Evolutionary conservation across 2,888 invertebrate genomes (phyloP).

Genomic region (Sipunculus nudus): DNA sequence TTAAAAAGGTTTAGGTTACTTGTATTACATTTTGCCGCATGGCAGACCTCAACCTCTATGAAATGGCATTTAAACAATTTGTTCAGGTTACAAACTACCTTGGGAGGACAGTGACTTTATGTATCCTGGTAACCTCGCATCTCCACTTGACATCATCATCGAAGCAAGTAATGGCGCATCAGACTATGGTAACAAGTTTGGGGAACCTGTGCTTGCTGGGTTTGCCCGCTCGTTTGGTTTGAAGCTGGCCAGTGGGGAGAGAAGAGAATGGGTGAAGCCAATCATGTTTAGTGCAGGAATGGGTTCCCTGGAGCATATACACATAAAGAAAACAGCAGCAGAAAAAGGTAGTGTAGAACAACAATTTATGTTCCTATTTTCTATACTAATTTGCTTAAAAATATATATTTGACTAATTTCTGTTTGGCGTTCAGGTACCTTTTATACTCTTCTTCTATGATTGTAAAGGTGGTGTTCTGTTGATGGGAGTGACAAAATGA

Average conservation of each 20-base stretch:
- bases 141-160: slow-evolving; percentile 87
- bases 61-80: no score
- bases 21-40: no score
- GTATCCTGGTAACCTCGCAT: slow-evolving; percentile 91
- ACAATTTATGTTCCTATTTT: not conserved
- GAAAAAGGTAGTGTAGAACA: slow-evolving; percentile 80
- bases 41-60: no score
- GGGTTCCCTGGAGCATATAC: slow-evolving; percentile 85
- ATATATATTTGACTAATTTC: no score
- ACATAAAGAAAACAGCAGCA: slow-evolving; percentile 82
- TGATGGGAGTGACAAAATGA: no score
- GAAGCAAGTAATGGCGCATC: slow-evolving; percentile 98
- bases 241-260: slow-evolving; percentile 71
- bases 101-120: slow-evolving; percentile 81
- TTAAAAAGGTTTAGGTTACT: no score
- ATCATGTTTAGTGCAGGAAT: slow-evolving; percentile 99
- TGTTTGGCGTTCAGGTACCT: no score
- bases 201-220: slow-evolving; percentile 91
- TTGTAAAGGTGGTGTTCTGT: no score
- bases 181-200: slow-evolving; percentile 99
- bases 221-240: slow-evolving; percentile 92
- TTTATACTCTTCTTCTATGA: no score
- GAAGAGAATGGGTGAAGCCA: slow-evolving; percentile 95
- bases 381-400: not conserved
- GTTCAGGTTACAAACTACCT: slow-evolving; percentile 80